These are phyloP conservation scores for Tenthredo mesomela DNA, from an alignment of 2,888 invertebrate species.

Conservation along the genomic window DNA sequence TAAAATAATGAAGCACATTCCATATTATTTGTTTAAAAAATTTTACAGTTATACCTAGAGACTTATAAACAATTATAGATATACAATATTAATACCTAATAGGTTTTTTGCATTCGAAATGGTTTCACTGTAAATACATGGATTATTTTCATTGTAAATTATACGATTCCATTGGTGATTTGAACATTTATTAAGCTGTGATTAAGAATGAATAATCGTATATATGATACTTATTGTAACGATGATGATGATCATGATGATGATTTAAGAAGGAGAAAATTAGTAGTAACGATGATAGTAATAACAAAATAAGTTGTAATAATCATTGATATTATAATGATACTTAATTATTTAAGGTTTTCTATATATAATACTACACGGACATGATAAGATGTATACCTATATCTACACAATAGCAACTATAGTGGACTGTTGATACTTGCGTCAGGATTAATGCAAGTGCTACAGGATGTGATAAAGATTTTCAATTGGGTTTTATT, in stretches of 20 bases:
- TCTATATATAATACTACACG: constrained; percentile 45
- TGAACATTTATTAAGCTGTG: constrained; percentile 28
- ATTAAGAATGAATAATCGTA: constrained; percentile 32
- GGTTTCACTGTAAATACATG: constrained; percentile 1
- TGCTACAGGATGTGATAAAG: constrained; percentile 27
- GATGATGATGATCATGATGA: constrained; percentile 18
- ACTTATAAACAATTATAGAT: background rate
- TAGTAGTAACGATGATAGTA: constrained; percentile 33
- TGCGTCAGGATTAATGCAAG: constrained; percentile 27
- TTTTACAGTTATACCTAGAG: background rate
- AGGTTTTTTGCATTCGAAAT: background rate
- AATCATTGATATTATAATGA: constrained; percentile 44
- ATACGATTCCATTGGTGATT: constrained; percentile 34
- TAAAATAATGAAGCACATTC: constrained; percentile 39
- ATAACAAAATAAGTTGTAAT: constrained; percentile 4
- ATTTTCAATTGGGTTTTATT: background rate
- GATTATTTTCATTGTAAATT: constrained; percentile 20
- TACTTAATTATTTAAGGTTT: constrained; percentile 47
- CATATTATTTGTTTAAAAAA: constrained; percentile 43
- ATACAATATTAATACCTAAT: background rate
- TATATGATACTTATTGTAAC: constrained; percentile 3
- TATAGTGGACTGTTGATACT: constrained; percentile 15
- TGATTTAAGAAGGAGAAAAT: background rate
- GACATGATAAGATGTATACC: constrained; percentile 16
- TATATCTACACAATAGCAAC: background rate